phyloP scores from a whole-genome alignment of 2,888 invertebrate genomes.

The Scaptomyza reducta region DNA sequence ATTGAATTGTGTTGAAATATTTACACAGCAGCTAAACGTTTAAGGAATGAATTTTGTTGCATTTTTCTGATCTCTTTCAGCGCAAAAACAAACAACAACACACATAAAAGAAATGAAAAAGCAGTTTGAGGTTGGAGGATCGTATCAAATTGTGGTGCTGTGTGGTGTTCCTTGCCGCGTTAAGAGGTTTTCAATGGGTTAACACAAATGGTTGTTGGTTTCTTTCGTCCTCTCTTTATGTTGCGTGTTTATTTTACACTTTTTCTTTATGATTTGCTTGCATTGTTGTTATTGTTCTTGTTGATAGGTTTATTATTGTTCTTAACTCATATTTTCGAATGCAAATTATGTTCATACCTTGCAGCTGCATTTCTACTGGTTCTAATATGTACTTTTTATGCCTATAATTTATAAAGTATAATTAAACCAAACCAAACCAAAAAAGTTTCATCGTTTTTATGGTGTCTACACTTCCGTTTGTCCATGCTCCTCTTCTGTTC shows the following conservation, averaged over 20 bases:
- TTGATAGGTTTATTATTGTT: neutral
- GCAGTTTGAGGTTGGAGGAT: conserved; percentile 12
- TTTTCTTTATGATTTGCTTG: conserved; percentile 31
- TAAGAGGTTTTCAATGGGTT: conserved; percentile 48
- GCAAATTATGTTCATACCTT: conserved; percentile 33
- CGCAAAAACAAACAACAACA: conserved; percentile 1
- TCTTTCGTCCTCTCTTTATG: conserved; percentile 12
- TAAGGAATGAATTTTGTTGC: conserved; percentile 32
- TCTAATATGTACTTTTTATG: too few relatives aligned
- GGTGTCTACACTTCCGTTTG: conserved; percentile 29
- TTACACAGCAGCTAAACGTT: conserved; percentile 51
- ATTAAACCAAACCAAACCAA: conserved; percentile 7
- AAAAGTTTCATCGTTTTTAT: conserved; percentile 15
- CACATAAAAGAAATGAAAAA: conserved; percentile 5
- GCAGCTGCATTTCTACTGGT: neutral
- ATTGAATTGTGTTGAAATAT: conserved; percentile 72
- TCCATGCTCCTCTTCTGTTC: neutral
- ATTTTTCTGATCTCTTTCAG: conserved; percentile 26
- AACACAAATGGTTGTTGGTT: conserved; percentile 13
- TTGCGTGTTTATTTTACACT: conserved; percentile 41
- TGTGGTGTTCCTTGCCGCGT: conserved; percentile 4
- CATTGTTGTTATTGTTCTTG: conserved; percentile 8
- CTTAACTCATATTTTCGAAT: conserved; percentile 9
- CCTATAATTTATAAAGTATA: neutral
- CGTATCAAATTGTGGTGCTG: conserved; percentile 12